Base-by-base conservation (phyloP, 2,113 vertebrate genomes). In the Pseudois nayaur region DNA sequence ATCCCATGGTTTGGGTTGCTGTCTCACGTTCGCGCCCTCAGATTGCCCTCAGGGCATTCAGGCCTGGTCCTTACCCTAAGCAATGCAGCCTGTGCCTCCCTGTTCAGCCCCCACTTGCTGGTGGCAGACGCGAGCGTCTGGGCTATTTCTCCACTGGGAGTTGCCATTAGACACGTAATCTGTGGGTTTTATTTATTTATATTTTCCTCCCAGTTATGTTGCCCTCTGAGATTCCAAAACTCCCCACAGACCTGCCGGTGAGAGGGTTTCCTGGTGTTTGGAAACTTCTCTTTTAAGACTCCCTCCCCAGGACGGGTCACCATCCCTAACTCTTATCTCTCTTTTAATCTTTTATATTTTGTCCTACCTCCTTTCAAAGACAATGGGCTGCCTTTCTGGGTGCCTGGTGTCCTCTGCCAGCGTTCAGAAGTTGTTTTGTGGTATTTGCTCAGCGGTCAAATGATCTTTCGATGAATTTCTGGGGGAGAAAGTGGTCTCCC, bases 41-140 rank as follows among this genome's bases (percentile, higher is more conserved):
- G 62, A n/a, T 19, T n/a, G 33, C 62, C 16, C 33, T 67, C 33
- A n/a, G 33, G 62, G 33, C 62, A 10, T 9, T 19, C 16, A n/a
- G 8, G 40, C 40, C 40, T 40, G 40, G 40, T 40, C 40, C 40
- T 40, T 40, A 40, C 40, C 40, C 40, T 40, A 40, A 40, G 40
- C 40, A 40, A 40, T 40, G 40, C 40, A 40, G 33, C 33, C 33
- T 3, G 16, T 8, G 1, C 3, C 16, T n/a, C 62, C 33, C 33
- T n/a, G 33, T 19, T 67, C 33, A 67, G 33, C 8, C 62, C 62
- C 33, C 0, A 1, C 62, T 67, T n/a, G 62, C 62, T 67, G 33
- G 62, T 67, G 8, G 62, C 2, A 4, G 33, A 67, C 2, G 1
- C 0, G 2, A 67, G 8, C 0, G 0, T 67, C 33, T n/a, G 33